Evolutionary conservation across 2,888 invertebrate species (phyloP).

Genomic region (Hyposoter didymator): DNA sequence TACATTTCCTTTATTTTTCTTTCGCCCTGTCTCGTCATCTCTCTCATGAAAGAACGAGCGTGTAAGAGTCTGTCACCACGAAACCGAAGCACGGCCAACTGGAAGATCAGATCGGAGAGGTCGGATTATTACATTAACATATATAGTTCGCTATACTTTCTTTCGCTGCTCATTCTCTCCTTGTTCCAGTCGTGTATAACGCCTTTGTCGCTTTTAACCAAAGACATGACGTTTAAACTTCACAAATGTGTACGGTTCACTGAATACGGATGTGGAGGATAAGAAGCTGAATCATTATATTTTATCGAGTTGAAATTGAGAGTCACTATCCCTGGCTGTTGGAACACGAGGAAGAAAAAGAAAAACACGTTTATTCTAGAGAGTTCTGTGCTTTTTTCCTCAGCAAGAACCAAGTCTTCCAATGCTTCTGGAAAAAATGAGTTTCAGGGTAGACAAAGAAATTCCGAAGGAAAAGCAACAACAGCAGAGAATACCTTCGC

Average conservation of each 20-base stretch:
- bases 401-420: slow-evolving; percentile 74
- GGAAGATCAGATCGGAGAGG: slow-evolving; percentile 56
- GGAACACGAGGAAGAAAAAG: slow-evolving; percentile 4
- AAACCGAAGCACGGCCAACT: slow-evolving; percentile 54
- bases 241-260: slow-evolving; percentile 13
- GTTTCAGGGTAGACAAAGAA: slow-evolving; percentile 61
- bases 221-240: slow-evolving; percentile 34
- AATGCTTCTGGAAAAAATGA: slow-evolving; percentile 62
- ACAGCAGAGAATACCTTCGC: slow-evolving; percentile 51
- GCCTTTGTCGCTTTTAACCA: slow-evolving; percentile 28
- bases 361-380: slow-evolving; percentile 42
- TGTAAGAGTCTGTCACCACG: slow-evolving; percentile 24
- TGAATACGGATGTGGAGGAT: slow-evolving; percentile 27
- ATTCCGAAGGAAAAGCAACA: slow-evolving; percentile 4
- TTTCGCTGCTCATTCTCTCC: slow-evolving; percentile 20
- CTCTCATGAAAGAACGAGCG: slow-evolving; percentile 15
- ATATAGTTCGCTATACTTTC: slow-evolving; percentile 27
- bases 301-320: slow-evolving; percentile 46
- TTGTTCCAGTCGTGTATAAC: slow-evolving; percentile 27
- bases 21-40: slow-evolving; percentile 37
- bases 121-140: slow-evolving; percentile 70
- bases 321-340: slow-evolving; percentile 47
- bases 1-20: slow-evolving; percentile 14
- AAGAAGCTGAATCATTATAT: slow-evolving; percentile 32
- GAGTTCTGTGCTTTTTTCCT: neutral